phyloP scores from a whole-genome alignment of 2,888 invertebrate genomes.

The Leptinotarsa juncta region DNA sequence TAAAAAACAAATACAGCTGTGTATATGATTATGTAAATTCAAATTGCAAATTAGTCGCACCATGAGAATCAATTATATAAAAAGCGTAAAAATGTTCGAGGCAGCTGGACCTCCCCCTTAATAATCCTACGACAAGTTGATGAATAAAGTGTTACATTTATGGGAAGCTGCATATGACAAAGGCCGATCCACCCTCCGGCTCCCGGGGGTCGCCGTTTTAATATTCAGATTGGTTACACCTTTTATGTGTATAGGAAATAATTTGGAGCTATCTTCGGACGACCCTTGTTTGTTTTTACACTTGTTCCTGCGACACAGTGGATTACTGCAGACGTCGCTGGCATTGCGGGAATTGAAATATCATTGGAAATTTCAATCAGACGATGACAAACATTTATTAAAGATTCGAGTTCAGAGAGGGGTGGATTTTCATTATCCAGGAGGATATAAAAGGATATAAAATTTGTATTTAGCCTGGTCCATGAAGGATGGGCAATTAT shows the following conservation, averaged over 20 bases:
- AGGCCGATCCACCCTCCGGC: slow-evolving; percentile 48
- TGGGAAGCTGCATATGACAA: slow-evolving; percentile 66
- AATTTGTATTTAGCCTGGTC: background rate
- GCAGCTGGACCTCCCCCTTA: slow-evolving; percentile 65
- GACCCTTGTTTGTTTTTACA: slow-evolving; percentile 66
- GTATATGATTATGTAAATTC: slow-evolving; percentile 54
- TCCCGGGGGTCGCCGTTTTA: slow-evolving; percentile 58
- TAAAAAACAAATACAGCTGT: slow-evolving; percentile 51
- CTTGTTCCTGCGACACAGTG: slow-evolving; percentile 64
- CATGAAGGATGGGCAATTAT: no score
- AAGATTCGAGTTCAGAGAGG: background rate
- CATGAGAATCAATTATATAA: slow-evolving; percentile 58
- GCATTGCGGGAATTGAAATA: slow-evolving; percentile 26
- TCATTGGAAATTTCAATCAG: slow-evolving; percentile 10
- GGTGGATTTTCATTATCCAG: background rate
- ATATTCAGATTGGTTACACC: slow-evolving; percentile 68
- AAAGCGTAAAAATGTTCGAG: slow-evolving; percentile 63
- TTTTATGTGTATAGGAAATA: slow-evolving; percentile 67
- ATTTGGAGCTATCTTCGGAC: slow-evolving; percentile 63
- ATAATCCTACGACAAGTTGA: slow-evolving; percentile 63
- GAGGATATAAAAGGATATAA: background rate
- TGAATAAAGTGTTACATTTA: slow-evolving; percentile 65
- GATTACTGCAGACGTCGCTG: slow-evolving; percentile 60
- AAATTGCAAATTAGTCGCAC: slow-evolving; percentile 55
- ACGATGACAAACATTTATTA: slow-evolving; percentile 7